Evolutionary conservation across 1,140 invertebrate species (phyloP).

Genomic region (Drosophila bocki): DNA sequence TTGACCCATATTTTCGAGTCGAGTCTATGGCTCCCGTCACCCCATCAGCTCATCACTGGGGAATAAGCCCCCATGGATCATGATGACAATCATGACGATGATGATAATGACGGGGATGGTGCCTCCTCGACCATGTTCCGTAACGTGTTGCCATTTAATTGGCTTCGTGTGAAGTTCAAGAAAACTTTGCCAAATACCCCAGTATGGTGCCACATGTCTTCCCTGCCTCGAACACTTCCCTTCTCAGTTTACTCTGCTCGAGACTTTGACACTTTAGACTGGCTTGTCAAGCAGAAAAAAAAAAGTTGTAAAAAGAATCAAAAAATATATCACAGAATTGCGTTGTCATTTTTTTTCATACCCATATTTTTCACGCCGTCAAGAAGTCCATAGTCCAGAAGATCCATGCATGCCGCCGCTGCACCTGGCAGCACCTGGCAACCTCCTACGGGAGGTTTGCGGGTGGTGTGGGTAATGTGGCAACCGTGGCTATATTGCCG

Average conservation of each 20-base stretch:
- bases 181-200: conserved; percentile 65
- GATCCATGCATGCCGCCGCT: too few species aligned
- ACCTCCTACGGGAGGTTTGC: too few species aligned
- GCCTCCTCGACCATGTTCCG: conserved; percentile 52
- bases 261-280: conserved; percentile 71
- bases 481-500: too few species aligned
- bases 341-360: too few species aligned
- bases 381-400: too few species aligned
- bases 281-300: conserved; percentile 43
- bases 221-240: conserved; percentile 19
- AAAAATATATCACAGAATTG: too few species aligned
- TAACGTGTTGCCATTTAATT: conserved; percentile 80
- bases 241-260: conserved; percentile 8
- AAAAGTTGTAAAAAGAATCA: neutral
- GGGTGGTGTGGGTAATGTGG: too few species aligned
- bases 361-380: too few species aligned
- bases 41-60: conserved; percentile 37
- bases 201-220: conserved; percentile 31
- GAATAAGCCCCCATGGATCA: conserved; percentile 44
- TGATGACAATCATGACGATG: conserved; percentile 9
- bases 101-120: conserved; percentile 51
- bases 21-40: conserved; percentile 16
- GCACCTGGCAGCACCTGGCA: too few species aligned
- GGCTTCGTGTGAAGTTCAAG: conserved; percentile 63
- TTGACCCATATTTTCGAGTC: conserved; percentile 77